Evolutionary conservation across 92 coral and sea anemone species (phyloP).

Genomic region (Phymanthus crucifer): DNA sequence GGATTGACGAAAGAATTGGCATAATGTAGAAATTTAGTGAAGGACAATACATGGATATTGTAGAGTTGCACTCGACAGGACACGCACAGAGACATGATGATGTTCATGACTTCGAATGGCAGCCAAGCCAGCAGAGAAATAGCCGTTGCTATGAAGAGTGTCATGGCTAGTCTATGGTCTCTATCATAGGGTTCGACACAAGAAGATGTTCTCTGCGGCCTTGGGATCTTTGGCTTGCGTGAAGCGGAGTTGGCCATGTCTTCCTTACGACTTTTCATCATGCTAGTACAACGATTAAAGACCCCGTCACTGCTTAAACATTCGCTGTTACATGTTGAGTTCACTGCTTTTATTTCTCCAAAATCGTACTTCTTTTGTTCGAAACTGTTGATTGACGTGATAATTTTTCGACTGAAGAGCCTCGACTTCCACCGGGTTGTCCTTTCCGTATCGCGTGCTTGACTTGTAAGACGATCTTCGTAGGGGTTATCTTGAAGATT

Average conservation of each 20-base stretch:
- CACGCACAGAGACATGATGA: constrained; percentile 19
- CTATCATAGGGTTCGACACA: constrained; percentile 11
- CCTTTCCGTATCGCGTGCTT: background rate
- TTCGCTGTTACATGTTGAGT: background rate
- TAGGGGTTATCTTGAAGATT: background rate
- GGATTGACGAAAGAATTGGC: constrained; percentile 36
- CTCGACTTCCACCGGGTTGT: background rate
- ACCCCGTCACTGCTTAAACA: background rate
- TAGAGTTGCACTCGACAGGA: constrained; percentile 22
- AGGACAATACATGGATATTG: constrained; percentile 29
- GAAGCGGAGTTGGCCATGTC: background rate
- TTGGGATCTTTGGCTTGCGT: background rate
- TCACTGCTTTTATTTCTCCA: background rate
- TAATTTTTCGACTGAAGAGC: background rate
- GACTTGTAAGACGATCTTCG: background rate
- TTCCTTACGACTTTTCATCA: background rate
- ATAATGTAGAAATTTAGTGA: constrained; percentile 34
- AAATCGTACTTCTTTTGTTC: background rate
- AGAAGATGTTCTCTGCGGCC: background rate
- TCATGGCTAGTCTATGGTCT: constrained; percentile 22
- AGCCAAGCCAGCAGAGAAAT: constrained; percentile 37
- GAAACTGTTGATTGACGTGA: background rate
- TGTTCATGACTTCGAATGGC: constrained; percentile 40
- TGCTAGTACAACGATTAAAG: background rate
- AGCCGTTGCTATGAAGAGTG: constrained; percentile 33